A percentile compares a stretch with the other conserved stretches of the same genome.
Evolutionary conservation across 2,113 vertebrate genomes (phyloP).

Genomic region (Maccullochella peelii): DNA sequence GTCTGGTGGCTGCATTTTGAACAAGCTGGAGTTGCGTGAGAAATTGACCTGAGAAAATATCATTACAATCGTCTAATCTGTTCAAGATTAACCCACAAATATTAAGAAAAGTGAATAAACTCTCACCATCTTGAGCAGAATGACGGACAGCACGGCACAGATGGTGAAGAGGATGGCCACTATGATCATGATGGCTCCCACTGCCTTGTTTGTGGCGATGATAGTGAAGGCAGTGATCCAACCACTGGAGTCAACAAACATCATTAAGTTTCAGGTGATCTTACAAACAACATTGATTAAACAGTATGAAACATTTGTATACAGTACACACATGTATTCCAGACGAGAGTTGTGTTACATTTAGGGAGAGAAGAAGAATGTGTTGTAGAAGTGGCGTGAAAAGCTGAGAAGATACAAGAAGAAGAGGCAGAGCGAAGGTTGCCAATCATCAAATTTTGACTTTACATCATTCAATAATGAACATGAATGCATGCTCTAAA

Average conservation of each 20-base stretch:
- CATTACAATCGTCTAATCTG: too few relatives aligned
- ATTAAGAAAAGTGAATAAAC: not conserved
- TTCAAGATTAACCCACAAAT: not conserved
- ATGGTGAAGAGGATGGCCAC: slow-evolving; percentile 93
- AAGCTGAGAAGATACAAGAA: slow-evolving; percentile 13
- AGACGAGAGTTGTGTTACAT: not conserved
- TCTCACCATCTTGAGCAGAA: slow-evolving; percentile 95
- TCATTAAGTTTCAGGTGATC: not conserved
- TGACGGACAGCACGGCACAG: slow-evolving; percentile 85
- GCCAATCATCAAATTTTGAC: not conserved
- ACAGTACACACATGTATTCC: not conserved
- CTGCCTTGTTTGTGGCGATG: slow-evolving; percentile 70
- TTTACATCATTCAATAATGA: not conserved
- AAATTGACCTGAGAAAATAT: too few relatives aligned
- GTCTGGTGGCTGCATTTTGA: too few relatives aligned
- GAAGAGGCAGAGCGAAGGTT: not conserved
- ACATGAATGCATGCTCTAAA: not conserved
- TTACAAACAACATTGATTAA: not conserved
- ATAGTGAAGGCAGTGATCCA: slow-evolving; percentile 89
- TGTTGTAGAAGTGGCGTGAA: not conserved
- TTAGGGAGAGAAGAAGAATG: slow-evolving; percentile 7
- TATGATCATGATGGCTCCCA: slow-evolving; percentile 91
- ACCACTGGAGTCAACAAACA: slow-evolving; percentile 83
- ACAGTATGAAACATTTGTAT: not conserved
- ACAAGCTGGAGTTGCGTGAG: too few relatives aligned